Base-by-base conservation (phyloP, 2,113 vertebrate genomes). In the Entosphenus tridentatus region DNA sequence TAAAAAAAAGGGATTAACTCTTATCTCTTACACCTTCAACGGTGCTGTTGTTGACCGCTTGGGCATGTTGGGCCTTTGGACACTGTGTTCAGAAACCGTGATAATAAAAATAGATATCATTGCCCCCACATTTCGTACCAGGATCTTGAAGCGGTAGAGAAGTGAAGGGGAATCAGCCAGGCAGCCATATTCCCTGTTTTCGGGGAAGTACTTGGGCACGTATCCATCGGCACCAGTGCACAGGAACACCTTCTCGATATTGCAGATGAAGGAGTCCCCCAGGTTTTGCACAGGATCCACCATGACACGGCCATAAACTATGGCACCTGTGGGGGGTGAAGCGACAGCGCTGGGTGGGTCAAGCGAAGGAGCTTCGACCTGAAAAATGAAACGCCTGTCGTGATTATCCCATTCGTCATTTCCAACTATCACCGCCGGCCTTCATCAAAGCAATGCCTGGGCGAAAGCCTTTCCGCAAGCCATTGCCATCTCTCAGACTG, bases 211-310 rank as follows among this genome's bases (percentile, higher is more conserved):
- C 76, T 96, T 96, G 58, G 92, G 92, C 5, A 96, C 86, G 1
- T 96, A 96, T 73, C 92, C 92, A 65, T 93, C 88, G 2, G 88
- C 81, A 10, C 92, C 92, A 0, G 88, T 87, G 78, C 92, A 96
- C 2, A 96, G 81, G 76, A 86, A 96, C 69, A 96, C 92, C 72
- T 95, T 91, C 79, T 96, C 88, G 4, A 96, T 91, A 77, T 80
- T 89, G 72, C 92, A 96, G 80, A 82, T 80, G 78, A 96, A 96
- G n/a, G 88, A 89, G 71, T 86, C 84, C 3, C 90, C 89, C 14
- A 96, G 77, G 73, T 95, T 93, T 79, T 96, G 90, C 70, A 96
- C 90, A 1, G 88, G 90, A 75, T 96, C 89, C 72, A 96, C 88
- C 88, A 92, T 93, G 73, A 96, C 88, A 3, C 88, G 87, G 2